Conservation (phyloP, 2,888 invertebrate species). For the Meta bourneti region DNA sequence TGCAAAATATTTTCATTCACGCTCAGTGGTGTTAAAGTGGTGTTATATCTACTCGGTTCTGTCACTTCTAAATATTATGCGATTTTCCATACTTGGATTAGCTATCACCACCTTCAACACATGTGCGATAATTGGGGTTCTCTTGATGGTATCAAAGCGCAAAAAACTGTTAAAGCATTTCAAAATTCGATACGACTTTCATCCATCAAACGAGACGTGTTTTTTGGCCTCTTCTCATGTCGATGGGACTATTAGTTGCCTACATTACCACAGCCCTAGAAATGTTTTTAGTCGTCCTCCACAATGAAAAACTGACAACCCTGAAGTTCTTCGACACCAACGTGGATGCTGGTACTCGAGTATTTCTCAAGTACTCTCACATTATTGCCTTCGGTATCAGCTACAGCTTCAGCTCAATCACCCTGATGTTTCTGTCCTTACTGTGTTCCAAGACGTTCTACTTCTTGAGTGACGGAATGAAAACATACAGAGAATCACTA, state of each 20-base stretch:
- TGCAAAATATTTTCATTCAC: not conserved
- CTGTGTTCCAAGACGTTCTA: constrained; percentile 18
- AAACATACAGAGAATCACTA: constrained; percentile 17
- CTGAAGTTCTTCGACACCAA: constrained; percentile 2
- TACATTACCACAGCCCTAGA: not conserved
- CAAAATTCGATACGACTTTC: not conserved
- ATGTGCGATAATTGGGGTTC: not conserved
- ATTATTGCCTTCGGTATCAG: not conserved
- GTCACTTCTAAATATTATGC: not conserved
- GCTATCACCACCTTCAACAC: not conserved
- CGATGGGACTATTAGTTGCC: not conserved
- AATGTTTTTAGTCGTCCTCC: not conserved
- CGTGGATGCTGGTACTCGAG: not conserved
- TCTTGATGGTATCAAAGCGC: not conserved
- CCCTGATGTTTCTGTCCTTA: constrained; percentile 12
- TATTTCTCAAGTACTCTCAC: not conserved
- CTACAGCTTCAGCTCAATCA: not conserved
- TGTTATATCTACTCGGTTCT: not conserved
- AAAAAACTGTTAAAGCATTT: constrained; percentile 6
- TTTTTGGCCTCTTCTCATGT: not conserved
- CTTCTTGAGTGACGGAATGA: not conserved
- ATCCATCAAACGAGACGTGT: not conserved
- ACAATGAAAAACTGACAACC: not conserved
- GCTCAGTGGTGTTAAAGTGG: not conserved
- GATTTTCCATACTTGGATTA: constrained; percentile 1